Evolutionary conservation across 2,888 invertebrate genomes (phyloP), one percentile per base, ranked within the genome.

Genomic region (Seira ritae): DNA sequence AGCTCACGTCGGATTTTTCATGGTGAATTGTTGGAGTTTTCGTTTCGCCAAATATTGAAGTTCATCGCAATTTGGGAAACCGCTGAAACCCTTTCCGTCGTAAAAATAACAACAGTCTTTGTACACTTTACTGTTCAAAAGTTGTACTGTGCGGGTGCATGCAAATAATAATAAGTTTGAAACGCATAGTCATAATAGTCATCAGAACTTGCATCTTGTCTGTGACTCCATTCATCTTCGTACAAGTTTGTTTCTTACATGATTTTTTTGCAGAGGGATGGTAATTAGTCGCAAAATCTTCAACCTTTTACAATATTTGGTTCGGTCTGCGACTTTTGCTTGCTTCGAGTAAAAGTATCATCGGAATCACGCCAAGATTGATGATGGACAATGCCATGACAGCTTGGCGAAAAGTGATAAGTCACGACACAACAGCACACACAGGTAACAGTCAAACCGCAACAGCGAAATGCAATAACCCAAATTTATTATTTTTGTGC

Each of bases 381-480:
- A 55, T 55, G 55, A 55, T 55, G 55, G 55, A 55, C 55, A 55
- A 55, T 55, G 55, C n/a, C 55, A 55, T 55, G 55, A 55, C 15
- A 55, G 17, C 55, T 31, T n/a, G 42, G 24, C 37, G 17, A 42
- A 66, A 68, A 68, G 68, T 68, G 68, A 68, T 68, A 24, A 68
- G 68, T 68, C 68, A 68, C 68, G 68, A 68, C 55, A 68, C 55
- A 55, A 55, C 12, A 17, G 55, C 12, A 55, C 55, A n/a, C 12
- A 55, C 55, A n/a, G 55, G n/a, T 3, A 55, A 55, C 17, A 3
- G 55, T 3, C 55, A 55, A 4, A 31, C n/a, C n/a, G 12, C 15
- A 55, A 55, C 55, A 55, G 55, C 55, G 12, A n/a, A 55, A 55
- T 55, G 55, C 55, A 55, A 55, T 55, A 12, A 55, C n/a, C 55